These are phyloP conservation scores for Papilio helenus DNA, from an alignment of 1,140 invertebrate genomes.

Conservation along the genomic window DNA sequence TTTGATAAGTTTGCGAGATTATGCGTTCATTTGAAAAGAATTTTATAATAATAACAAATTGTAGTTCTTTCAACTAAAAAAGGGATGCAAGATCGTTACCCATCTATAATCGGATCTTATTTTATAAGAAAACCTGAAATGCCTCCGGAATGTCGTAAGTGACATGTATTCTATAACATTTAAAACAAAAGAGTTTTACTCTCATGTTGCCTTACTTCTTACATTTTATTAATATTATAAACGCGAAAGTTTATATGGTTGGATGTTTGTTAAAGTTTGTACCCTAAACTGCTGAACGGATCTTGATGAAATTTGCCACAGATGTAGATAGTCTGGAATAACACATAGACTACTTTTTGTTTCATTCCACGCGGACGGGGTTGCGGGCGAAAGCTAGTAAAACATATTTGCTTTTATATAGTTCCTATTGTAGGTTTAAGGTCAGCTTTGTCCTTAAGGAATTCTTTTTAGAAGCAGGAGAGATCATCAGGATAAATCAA, in stretches of 20 bases:
- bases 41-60: background rate
- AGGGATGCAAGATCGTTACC: conserved; percentile 42
- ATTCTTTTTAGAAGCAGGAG: background rate
- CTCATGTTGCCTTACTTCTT: background rate
- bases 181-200: background rate
- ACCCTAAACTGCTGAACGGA: too few relatives aligned
- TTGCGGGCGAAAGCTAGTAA: too few relatives aligned
- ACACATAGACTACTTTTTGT: too few relatives aligned
- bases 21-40: background rate
- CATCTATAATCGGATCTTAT: conserved; percentile 53
- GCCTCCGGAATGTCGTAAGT: conserved; percentile 58
- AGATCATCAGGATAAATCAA: background rate
- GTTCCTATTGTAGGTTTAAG: background rate
- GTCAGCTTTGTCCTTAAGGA: background rate
- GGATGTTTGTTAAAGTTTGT: too few relatives aligned
- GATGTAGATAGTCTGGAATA: too few relatives aligned
- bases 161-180: background rate
- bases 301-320: too few relatives aligned
- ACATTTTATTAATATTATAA: too few relatives aligned
- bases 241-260: too few relatives aligned
- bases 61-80: background rate
- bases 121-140: conserved; percentile 52
- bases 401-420: background rate
- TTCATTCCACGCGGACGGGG: too few relatives aligned
- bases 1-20: background rate